A percentile compares a stretch with the other conserved stretches of the same genome.
phyloP scores from a whole-genome alignment of 2,888 invertebrate species.

The Ctenicera cuprea region DNA sequence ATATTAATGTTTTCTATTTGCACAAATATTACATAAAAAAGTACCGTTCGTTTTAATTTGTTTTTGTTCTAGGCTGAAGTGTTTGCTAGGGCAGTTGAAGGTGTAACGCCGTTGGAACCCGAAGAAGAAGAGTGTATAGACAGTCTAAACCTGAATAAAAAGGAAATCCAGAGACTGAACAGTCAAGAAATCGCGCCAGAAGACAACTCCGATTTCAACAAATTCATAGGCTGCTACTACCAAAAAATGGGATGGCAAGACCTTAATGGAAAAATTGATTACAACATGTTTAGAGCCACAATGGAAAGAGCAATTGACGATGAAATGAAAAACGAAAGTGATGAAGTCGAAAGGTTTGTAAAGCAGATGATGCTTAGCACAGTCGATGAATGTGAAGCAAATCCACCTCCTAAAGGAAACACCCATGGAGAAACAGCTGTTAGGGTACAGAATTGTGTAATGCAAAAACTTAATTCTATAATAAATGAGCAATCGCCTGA shows the following conservation, averaged over 20 bases:
- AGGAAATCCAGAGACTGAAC: neutral
- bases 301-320: neutral
- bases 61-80: neutral
- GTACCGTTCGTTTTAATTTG: too few species aligned
- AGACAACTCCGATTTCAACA: neutral
- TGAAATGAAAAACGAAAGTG: neutral
- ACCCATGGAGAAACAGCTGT: neutral
- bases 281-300: neutral
- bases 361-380: conserved; percentile 1
- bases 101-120: neutral
- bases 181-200: conserved; percentile 1
- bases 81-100: neutral
- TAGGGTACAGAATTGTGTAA: conserved; percentile 29
- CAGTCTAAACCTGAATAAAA: neutral
- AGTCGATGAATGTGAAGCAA: conserved; percentile 11
- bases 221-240: neutral
- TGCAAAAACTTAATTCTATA: neutral
- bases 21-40: too few species aligned
- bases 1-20: too few species aligned
- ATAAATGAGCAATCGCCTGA: too few species aligned
- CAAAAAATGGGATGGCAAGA: neutral
- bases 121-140: conserved; percentile 4
- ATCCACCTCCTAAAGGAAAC: neutral
- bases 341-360: neutral
- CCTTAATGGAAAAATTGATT: neutral